Evolutionary conservation across 2,797 vertebrate species (phyloP).

Genomic region (Parauchenoglanis ngamensis): DNA sequence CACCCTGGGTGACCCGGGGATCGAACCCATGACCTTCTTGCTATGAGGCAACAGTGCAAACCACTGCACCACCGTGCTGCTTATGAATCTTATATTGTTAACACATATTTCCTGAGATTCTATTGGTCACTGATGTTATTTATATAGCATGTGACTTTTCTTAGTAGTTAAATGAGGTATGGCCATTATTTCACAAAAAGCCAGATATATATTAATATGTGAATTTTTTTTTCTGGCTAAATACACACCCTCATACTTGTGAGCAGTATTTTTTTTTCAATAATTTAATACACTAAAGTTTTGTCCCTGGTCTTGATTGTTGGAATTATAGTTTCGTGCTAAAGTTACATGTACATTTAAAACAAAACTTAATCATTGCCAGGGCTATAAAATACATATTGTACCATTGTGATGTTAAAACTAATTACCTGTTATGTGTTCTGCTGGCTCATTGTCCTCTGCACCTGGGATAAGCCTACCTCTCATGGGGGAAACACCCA

Average conservation of each 20-base stretch:
- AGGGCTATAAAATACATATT: background rate
- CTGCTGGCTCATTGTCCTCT: conserved; percentile 57
- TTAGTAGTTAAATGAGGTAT: background rate
- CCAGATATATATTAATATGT: background rate
- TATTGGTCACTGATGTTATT: background rate
- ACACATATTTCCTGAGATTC: background rate
- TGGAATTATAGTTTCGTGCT: background rate
- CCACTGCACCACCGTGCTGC: too few species aligned
- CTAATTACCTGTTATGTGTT: conserved; percentile 64
- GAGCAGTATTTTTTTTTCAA: background rate
- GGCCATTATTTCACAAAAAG: background rate
- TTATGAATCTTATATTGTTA: too few species aligned
- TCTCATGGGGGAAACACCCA: background rate
- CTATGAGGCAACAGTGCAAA: too few species aligned
- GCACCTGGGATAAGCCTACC: conserved; percentile 60
- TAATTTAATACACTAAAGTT: background rate
- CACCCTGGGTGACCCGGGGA: too few species aligned
- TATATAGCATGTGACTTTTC: background rate
- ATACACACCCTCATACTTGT: background rate
- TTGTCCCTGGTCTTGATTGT: background rate
- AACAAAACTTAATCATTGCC: background rate
- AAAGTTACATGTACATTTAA: background rate
- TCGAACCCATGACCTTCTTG: too few species aligned
- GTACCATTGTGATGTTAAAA: background rate
- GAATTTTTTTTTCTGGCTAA: background rate